Base-by-base conservation (phyloP, 2,888 invertebrate genomes). In the Agapostemon virescens region DNA sequence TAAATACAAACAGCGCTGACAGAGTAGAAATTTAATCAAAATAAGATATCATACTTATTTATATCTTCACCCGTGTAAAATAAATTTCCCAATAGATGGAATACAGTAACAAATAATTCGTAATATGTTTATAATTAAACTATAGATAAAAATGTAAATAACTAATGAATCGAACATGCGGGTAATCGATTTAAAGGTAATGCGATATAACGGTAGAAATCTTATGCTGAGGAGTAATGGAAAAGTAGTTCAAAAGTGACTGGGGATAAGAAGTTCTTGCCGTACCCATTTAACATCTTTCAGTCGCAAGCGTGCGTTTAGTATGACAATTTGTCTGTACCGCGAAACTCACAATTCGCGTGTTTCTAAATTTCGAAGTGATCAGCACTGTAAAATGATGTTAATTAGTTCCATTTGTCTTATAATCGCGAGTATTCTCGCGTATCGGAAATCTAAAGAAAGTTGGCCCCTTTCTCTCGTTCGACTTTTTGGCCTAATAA, bases 181-280 rank as follows among this genome's bases (percentile, higher is more conserved):
- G n/a, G 30, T 52, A 23, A 52, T 11, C 23, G 33, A 23, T 49
- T 23, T 61, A 42, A 11, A 26, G 30, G n/a, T 33, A 2, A 38
- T 36, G 15, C 42, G 6, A 26, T 67, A 38, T 83, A 82, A 82
- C 83, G 79, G 76, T 83, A 72, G 36, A 66, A 70, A n/a, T 33
- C 52, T 64, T 64, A 45, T 20, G 45, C 20, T 23, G 4, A 30
- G 17, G 26, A 20, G 17, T n/a, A 33, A 40, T 6, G 38, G 30
- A 74, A 74, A 82, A 79, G 79, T 71, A 76, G 82, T 61, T 36
- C 70, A 77, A 55, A 42, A 72, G 66, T 61, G 68, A 55, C 23
- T 20, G 68, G n/a, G 42, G 68, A 20, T 58, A 69, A 13, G 45
- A 11, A 36, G 38, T 66, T 26, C 55, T 55, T 64, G 30, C 45